Percentiles rank a stretch among this genome's conserved stretches.
phyloP scores from a whole-genome alignment of 1,140 invertebrate genomes.

The Bilobella aurantiaca region DNA sequence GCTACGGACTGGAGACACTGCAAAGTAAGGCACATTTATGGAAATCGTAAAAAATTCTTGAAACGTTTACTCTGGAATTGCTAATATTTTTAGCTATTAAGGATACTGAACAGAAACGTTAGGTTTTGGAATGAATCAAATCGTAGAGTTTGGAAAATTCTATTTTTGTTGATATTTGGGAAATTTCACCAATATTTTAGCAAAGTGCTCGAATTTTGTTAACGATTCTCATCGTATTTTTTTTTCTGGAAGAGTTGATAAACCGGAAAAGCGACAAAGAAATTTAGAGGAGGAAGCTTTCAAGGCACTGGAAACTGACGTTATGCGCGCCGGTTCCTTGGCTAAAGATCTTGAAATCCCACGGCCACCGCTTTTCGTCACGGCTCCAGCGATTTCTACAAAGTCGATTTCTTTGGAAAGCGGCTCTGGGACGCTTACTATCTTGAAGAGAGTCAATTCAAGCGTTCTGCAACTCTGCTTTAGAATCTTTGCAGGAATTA shows the following conservation, averaged over 20 bases:
- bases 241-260: constrained; percentile 5
- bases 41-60: background rate
- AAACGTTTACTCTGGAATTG: too few species aligned
- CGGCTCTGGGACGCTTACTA: background rate
- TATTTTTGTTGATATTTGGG: too few species aligned
- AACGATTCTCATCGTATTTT: too few species aligned
- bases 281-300: constrained; percentile 15
- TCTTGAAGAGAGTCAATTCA: background rate
- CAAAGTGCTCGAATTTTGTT: too few species aligned
- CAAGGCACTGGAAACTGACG: constrained; percentile 21
- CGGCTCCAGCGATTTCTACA: constrained; percentile 12
- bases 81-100: too few species aligned
- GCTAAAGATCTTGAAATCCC: constrained; percentile 24
- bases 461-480: background rate
- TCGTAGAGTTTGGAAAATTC: too few species aligned
- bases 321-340: constrained; percentile 12
- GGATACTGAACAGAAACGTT: too few species aligned
- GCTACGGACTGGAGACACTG: background rate
- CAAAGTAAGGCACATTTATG: background rate
- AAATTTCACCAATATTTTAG: too few species aligned
- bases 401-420: background rate
- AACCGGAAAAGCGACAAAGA: constrained; percentile 11
- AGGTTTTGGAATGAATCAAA: too few species aligned
- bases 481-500: constrained; percentile 14
- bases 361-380: constrained; percentile 16